These are phyloP conservation scores for Sinopyrophorus schimmeli DNA, from an alignment of 2,888 invertebrate species.

Conservation along the genomic window DNA sequence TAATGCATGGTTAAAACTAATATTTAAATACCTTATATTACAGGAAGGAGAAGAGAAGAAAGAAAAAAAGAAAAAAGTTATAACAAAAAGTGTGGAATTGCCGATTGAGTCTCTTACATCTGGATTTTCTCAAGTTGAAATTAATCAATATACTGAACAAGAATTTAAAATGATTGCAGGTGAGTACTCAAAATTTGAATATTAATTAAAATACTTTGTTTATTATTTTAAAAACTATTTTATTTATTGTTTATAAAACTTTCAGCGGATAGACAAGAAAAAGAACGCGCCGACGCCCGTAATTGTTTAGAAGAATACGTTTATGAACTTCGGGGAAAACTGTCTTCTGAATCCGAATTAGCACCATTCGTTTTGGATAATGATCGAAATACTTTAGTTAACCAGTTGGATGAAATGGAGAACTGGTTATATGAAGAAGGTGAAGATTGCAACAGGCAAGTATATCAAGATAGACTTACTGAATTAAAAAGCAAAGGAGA, in stretches of 20 bases:
- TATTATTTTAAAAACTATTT: background rate
- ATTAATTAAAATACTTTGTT: background rate
- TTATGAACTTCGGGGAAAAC: conserved; percentile 91
- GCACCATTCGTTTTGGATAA: conserved; percentile 74
- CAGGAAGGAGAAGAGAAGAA: conserved; percentile 65
- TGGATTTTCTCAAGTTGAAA: conserved; percentile 70
- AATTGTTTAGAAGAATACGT: conserved; percentile 98
- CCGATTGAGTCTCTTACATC: conserved; percentile 78
- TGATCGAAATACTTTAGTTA: conserved; percentile 66
- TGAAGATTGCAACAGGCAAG: conserved; percentile 84
- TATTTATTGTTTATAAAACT: conserved; percentile 42
- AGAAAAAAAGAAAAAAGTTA: conserved; percentile 72
- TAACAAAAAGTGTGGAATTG: conserved; percentile 80
- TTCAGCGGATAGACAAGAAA: conserved; percentile 87
- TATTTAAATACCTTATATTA: no score
- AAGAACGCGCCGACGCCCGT: conserved; percentile 92
- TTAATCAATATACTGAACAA: conserved; percentile 76
- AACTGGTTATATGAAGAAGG: conserved; percentile 98
- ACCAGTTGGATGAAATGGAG: conserved; percentile 81
- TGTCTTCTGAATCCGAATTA: conserved; percentile 75
- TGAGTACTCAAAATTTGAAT: conserved; percentile 16
- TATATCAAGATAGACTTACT: conserved; percentile 66
- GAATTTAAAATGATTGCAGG: conserved; percentile 55
- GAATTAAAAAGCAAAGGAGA: conserved; percentile 78
- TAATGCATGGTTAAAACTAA: no score